phyloP scores from a whole-genome alignment of 2,888 invertebrate genomes.

The Amblyteles armatorius region DNA sequence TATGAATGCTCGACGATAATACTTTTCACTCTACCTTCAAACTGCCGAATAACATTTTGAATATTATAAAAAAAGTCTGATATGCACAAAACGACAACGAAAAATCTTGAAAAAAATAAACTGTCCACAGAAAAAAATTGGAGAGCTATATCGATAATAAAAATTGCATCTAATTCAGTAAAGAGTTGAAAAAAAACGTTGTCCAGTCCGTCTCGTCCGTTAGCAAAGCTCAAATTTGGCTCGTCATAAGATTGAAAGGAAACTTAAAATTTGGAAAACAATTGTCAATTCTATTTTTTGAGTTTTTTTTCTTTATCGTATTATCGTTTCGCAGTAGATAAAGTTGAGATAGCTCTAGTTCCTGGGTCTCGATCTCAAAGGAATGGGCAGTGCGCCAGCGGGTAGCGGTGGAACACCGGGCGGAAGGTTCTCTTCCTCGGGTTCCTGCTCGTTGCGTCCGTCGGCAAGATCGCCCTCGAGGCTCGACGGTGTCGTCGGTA shows the following conservation, averaged over 20 bases:
- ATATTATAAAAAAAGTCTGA: background rate
- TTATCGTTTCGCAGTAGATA: conserved; percentile 51
- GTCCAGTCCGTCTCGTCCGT: background rate
- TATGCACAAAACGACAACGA: background rate
- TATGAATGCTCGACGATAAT: conserved; percentile 62
- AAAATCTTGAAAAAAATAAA: conserved; percentile 5
- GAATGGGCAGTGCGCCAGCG: conserved; percentile 82
- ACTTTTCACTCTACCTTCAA: conserved; percentile 11
- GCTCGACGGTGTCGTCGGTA: conserved; percentile 90
- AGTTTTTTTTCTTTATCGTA: conserved; percentile 15
- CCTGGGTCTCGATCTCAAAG: conserved; percentile 78
- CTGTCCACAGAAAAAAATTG: too few species aligned
- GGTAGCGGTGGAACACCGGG: conserved; percentile 82
- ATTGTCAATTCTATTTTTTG: background rate
- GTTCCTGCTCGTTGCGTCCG: conserved; percentile 82
- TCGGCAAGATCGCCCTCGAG: conserved; percentile 81
- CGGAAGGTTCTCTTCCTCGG: conserved; percentile 83
- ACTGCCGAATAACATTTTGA: conserved; percentile 12
- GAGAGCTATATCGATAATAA: too few species aligned
- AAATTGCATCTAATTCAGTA: too few species aligned
- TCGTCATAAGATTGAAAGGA: background rate
- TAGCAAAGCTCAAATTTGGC: background rate
- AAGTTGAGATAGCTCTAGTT: conserved; percentile 74
- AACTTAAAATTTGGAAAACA: background rate
- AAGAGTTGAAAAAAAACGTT: background rate